Evolutionary conservation across 2,797 vertebrate genomes (phyloP).

Genomic region (Coreius guichenoti): DNA sequence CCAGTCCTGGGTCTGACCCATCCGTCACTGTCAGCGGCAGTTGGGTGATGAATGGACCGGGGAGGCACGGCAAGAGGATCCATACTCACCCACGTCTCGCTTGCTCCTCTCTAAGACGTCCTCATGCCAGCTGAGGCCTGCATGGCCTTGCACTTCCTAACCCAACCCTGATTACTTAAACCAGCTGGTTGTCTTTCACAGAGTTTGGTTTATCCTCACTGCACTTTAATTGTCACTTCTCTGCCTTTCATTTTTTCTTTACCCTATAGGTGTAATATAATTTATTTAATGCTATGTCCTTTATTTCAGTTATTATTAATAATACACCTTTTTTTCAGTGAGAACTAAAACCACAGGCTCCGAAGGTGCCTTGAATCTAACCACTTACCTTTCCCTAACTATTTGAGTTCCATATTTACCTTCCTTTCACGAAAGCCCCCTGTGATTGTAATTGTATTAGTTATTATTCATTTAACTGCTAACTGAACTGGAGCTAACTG

Average conservation of each 20-base stretch:
- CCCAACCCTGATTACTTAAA: conserved; percentile 38
- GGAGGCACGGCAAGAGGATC: conserved; percentile 75
- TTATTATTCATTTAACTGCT: conserved; percentile 99
- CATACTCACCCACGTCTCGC: conserved; percentile 79
- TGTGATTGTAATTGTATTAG: conserved; percentile 90
- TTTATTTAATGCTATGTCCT: not conserved
- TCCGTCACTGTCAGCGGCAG: conserved; percentile 97
- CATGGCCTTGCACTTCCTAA: conserved; percentile 32
- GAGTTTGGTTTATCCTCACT: conserved; percentile 44
- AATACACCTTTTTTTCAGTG: not conserved
- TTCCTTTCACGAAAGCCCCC: conserved; percentile 80
- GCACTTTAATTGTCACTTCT: conserved; percentile 17
- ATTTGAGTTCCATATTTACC: conserved; percentile 42
- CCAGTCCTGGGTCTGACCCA: conserved; percentile 88
- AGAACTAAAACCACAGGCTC: not conserved
- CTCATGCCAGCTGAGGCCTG: conserved; percentile 83
- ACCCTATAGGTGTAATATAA: not conserved
- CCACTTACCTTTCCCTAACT: not conserved
- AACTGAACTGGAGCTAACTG: conserved; percentile 98
- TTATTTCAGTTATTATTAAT: not conserved
- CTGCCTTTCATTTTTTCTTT: not conserved
- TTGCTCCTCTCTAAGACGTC: conserved; percentile 71
- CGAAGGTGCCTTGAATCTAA: not conserved
- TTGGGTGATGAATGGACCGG: conserved; percentile 95
- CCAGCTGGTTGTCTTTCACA: conserved; percentile 42